Evolutionary conservation across 1,140 invertebrate genomes (phyloP).

Genomic region (Apis cerana): DNA sequence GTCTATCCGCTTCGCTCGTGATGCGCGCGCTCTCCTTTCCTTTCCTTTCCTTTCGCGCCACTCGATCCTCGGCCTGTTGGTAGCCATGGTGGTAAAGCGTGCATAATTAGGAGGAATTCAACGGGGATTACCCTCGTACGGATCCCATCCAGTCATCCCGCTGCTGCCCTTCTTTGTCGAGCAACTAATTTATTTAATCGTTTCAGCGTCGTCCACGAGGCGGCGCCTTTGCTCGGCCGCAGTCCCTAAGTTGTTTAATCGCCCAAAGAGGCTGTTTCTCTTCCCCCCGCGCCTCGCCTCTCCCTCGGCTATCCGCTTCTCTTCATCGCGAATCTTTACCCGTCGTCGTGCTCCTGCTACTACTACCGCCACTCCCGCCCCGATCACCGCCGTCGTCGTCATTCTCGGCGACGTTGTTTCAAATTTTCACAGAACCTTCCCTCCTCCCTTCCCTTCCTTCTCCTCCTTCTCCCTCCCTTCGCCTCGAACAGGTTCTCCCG

Average conservation of each 20-base stretch:
- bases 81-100: conserved; percentile 78
- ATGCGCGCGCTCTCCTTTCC: conserved; percentile 2
- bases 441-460: no score
- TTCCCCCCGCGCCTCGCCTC: conserved; percentile 45
- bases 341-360: conserved; percentile 24
- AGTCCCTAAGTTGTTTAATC: conserved; percentile 72
- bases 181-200: conserved; percentile 80
- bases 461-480: not conserved
- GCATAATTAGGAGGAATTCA: conserved; percentile 81
- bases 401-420: conserved; percentile 34
- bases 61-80: conserved; percentile 53
- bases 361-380: not conserved
- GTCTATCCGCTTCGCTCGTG: not conserved
- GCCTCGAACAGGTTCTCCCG: no score
- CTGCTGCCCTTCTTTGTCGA: conserved; percentile 77
- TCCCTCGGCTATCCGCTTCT: conserved; percentile 3
- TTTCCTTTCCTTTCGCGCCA: not conserved
- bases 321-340: conserved; percentile 45
- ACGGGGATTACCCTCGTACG: conserved; percentile 78
- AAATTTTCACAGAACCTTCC: conserved; percentile 33
- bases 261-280: conserved; percentile 68
- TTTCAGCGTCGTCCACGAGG: conserved; percentile 70
- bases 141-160: conserved; percentile 77
- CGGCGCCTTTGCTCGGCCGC: conserved; percentile 73
- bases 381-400: conserved; percentile 12